Conservation (phyloP, 2,888 invertebrate genomes). For the Eulithis prunata region DNA sequence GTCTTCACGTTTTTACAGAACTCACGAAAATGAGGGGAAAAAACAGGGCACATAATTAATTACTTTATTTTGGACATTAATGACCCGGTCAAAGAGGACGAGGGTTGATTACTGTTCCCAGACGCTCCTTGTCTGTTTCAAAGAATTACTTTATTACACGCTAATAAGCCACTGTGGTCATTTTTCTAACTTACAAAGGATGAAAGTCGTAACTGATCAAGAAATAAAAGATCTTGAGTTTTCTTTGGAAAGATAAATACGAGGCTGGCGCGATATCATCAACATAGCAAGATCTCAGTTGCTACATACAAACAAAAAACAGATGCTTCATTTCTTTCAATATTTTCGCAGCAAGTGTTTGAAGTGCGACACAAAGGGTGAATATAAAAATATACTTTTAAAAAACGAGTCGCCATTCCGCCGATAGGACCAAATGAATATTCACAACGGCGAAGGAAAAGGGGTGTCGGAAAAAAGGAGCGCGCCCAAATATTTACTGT, state of each 20-base stretch:
- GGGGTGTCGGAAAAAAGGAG: conserved; percentile 71
- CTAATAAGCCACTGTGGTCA: conserved; percentile 31
- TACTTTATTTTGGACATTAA: conserved; percentile 83
- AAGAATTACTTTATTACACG: conserved; percentile 41
- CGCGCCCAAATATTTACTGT: conserved; percentile 66
- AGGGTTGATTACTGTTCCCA: conserved; percentile 75
- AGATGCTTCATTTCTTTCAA: conserved; percentile 56
- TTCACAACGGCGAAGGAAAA: conserved; percentile 76
- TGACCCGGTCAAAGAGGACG: conserved; percentile 73
- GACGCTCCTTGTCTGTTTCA: conserved; percentile 57
- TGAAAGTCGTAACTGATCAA: conserved; percentile 26
- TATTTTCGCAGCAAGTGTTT: conserved; percentile 61
- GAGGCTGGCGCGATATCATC: too few relatives aligned
- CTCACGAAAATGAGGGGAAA: conserved; percentile 76
- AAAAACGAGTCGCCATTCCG: conserved; percentile 73
- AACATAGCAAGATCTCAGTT: too few relatives aligned
- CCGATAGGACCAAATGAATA: conserved; percentile 81
- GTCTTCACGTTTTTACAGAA: conserved; percentile 74
- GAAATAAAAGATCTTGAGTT: background rate
- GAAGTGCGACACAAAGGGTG: conserved; percentile 62
- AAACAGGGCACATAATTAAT: conserved; percentile 79
- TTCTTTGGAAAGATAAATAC: too few relatives aligned
- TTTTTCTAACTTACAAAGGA: conserved; percentile 18
- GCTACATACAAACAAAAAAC: conserved; percentile 47
- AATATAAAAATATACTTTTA: conserved; percentile 70